phyloP scores from a whole-genome alignment of 2,113 vertebrate species.

The Nansenia antarctica region DNA sequence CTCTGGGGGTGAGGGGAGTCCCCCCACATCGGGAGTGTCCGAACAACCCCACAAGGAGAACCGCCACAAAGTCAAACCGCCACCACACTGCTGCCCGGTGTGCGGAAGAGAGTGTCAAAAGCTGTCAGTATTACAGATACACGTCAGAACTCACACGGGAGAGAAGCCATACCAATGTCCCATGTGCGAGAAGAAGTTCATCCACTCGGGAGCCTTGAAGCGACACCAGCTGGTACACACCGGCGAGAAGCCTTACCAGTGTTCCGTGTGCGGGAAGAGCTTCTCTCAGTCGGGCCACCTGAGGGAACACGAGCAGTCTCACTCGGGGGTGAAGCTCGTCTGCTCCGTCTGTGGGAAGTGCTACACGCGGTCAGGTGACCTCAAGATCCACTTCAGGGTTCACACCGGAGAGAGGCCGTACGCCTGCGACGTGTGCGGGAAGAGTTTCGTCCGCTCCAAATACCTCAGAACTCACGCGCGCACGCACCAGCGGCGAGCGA shows the following conservation, averaged over 20 bases:
- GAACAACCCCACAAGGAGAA: neutral
- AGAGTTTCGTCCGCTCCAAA: conserved; percentile 46
- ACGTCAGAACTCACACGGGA: conserved; percentile 18
- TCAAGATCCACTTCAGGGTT: conserved; percentile 58
- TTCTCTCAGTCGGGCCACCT: conserved; percentile 55
- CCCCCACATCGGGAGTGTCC: neutral
- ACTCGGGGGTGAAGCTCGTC: conserved; percentile 23
- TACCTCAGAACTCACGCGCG: neutral
- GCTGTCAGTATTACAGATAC: conserved; percentile 2
- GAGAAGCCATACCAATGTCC: conserved; percentile 12
- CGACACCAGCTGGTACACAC: conserved; percentile 14
- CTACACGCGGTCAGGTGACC: conserved; percentile 48
- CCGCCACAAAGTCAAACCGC: conserved; percentile 18
- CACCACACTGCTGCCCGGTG: conserved; percentile 15
- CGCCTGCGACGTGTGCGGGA: conserved; percentile 57
- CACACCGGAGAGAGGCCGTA: conserved; percentile 60
- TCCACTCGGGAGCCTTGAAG: conserved; percentile 8
- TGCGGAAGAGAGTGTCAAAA: conserved; percentile 15
- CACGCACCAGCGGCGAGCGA: neutral
- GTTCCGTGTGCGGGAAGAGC: conserved; percentile 59
- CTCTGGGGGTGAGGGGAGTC: neutral
- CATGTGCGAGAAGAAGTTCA: conserved; percentile 25
- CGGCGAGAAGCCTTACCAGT: conserved; percentile 40
- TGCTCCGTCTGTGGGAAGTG: conserved; percentile 10
- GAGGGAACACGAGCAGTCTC: conserved; percentile 54